A percentile compares a stretch with the other conserved stretches of the same genome.
These are phyloP conservation scores for Scortum barcoo DNA, from an alignment of 2,113 vertebrate species.

Conservation along the genomic window DNA sequence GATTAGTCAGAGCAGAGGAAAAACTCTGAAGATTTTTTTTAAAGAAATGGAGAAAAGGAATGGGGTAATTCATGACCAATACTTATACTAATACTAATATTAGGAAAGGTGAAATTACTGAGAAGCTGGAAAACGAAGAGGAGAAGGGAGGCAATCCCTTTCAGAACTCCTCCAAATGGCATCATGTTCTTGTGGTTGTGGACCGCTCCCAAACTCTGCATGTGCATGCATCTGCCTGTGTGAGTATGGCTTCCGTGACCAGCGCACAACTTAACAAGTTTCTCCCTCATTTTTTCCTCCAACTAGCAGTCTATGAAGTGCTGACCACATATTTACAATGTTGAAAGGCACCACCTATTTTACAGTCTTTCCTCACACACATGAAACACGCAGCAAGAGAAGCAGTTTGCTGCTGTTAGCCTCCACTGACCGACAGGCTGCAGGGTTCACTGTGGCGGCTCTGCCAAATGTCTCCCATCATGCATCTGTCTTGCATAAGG, in stretches of 20 bases:
- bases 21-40: too few relatives aligned
- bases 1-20: constrained; percentile 9
- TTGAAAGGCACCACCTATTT: constrained; percentile 64
- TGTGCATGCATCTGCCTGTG: background rate
- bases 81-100: too few relatives aligned
- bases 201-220: constrained; percentile 34
- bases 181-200: constrained; percentile 42
- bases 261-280: constrained; percentile 45
- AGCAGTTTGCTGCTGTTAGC: constrained; percentile 25
- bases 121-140: background rate
- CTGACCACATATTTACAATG: constrained; percentile 63
- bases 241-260: constrained; percentile 32
- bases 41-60: background rate
- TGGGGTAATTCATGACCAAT: background rate
- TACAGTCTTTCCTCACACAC: constrained; percentile 52
- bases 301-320: constrained; percentile 33
- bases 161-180: constrained; percentile 28
- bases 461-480: constrained; percentile 18
- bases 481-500: constrained; percentile 41
- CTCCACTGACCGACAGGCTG: constrained; percentile 25
- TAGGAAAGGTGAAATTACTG: background rate
- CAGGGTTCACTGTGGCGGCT: constrained; percentile 17
- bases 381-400: constrained; percentile 39
- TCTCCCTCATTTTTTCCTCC: constrained; percentile 59
- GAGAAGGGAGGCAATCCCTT: background rate